A percentile compares a stretch with the other conserved stretches of the same genome.
Conservation (phyloP, 1,140 invertebrate genomes). For the Nasonia giraulti region DNA sequence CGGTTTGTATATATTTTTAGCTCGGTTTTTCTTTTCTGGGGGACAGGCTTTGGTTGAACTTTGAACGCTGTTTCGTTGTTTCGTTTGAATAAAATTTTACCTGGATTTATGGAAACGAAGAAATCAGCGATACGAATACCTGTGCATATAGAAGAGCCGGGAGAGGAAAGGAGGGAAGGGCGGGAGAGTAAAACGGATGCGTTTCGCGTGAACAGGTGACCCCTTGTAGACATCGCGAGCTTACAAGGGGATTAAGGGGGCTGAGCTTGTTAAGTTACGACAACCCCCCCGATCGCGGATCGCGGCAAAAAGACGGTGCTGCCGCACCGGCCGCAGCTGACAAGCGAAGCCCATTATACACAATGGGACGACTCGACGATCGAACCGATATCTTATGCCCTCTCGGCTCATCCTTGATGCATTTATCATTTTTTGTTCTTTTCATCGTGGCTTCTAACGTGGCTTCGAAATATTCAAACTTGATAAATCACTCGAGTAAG, state of each 20-base stretch:
- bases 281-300: slow-evolving; percentile 62
- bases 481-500: no score
- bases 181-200: slow-evolving; percentile 67
- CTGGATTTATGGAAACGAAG: no score
- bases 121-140: no score
- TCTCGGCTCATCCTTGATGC: not conserved
- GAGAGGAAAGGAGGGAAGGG: not conserved
- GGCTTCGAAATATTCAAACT: no score
- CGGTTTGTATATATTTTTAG: no score
- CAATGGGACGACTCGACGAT: slow-evolving; percentile 16
- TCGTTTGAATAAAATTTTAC: no score
- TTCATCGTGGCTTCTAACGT: not conserved
- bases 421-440: not conserved
- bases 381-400: slow-evolving; percentile 22
- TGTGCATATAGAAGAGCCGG: not conserved
- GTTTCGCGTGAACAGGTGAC: slow-evolving; percentile 74
- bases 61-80: no score
- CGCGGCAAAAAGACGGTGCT: not conserved
- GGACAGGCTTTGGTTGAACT: no score
- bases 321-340: not conserved
- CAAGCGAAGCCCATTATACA: slow-evolving; percentile 43
- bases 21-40: no score
- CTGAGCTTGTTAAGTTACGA: slow-evolving; percentile 75
- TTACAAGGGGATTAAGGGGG: slow-evolving; percentile 74
- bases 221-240: slow-evolving; percentile 75